Evolutionary conservation across 2,113 vertebrate genomes (phyloP).

Genomic region (Ptychochromis oligacanthus): DNA sequence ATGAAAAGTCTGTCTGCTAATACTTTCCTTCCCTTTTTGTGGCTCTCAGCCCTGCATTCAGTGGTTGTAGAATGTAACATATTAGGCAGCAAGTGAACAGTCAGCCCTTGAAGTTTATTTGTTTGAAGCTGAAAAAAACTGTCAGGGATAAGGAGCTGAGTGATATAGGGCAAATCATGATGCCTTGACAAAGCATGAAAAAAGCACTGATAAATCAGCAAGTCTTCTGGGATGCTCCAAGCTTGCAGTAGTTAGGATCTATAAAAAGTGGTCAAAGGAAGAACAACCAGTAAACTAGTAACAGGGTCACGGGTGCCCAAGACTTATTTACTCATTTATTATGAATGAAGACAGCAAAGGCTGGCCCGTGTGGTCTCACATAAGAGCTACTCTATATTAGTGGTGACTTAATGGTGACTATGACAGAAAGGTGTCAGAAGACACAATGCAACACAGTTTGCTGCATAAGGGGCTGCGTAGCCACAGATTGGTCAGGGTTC

Average conservation of each 20-base stretch:
- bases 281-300: background rate
- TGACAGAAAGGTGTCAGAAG: background rate
- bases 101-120: background rate
- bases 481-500: background rate
- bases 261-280: background rate
- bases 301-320: background rate
- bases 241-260: background rate
- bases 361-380: background rate
- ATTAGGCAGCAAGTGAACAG: background rate
- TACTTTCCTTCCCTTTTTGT: background rate
- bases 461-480: too few relatives aligned
- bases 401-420: background rate
- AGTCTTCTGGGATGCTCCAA: background rate
- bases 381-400: background rate
- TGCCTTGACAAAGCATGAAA: background rate
- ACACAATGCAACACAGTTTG: too few relatives aligned
- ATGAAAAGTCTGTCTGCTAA: background rate
- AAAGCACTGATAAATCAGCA: background rate
- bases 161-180: background rate
- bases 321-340: background rate
- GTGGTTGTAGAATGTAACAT: fast-evolving
- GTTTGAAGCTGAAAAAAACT: background rate
- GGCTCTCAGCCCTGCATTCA: background rate
- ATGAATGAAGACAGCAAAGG: background rate
- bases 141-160: background rate